Conservation (phyloP, 1,140 invertebrate species). For the Tetragonula clypearis region DNA sequence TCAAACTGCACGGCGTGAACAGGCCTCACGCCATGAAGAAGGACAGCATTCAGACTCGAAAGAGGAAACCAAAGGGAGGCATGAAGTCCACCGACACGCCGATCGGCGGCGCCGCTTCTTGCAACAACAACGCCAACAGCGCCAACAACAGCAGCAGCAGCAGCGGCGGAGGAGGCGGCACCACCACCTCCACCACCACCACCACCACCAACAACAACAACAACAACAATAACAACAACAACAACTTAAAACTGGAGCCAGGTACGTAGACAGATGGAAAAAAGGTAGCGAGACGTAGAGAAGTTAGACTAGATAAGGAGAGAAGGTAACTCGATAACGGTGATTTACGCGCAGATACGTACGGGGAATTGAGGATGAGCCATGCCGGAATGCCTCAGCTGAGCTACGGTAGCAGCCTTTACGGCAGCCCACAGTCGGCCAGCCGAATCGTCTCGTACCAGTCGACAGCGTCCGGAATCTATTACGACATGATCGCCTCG, state of each 20-base stretch:
- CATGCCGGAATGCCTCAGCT: slow-evolving; percentile 64
- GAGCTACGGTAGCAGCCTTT: slow-evolving; percentile 60
- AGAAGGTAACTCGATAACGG: too few relatives aligned
- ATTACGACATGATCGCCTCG: slow-evolving; percentile 70
- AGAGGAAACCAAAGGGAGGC: slow-evolving; percentile 92
- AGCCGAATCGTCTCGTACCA: slow-evolving; percentile 65
- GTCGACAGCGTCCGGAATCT: slow-evolving; percentile 54
- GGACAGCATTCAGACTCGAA: slow-evolving; percentile 95
- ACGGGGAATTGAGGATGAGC: slow-evolving; percentile 71
- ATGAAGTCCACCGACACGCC: slow-evolving; percentile 77
- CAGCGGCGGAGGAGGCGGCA: slow-evolving; percentile 42
- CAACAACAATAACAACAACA: slow-evolving; percentile 72
- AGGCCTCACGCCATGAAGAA: slow-evolving; percentile 97
- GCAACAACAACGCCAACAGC: slow-evolving; percentile 56
- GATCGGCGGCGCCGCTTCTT: slow-evolving; percentile 23
- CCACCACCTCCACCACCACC: slow-evolving; percentile 68
- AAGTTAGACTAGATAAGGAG: too few relatives aligned
- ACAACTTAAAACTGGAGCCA: slow-evolving; percentile 70
- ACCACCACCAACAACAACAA: slow-evolving; percentile 70
- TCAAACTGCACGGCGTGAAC: slow-evolving; percentile 93
- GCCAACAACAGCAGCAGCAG: slow-evolving; percentile 60
- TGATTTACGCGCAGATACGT: slow-evolving; percentile 70
- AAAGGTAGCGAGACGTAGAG: too few relatives aligned
- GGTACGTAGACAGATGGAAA: slow-evolving; percentile 52
- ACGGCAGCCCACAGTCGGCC: slow-evolving; percentile 55